These are phyloP conservation scores for Origma solitaria DNA, from an alignment of 2,113 vertebrate genomes.

Conservation along the genomic window DNA sequence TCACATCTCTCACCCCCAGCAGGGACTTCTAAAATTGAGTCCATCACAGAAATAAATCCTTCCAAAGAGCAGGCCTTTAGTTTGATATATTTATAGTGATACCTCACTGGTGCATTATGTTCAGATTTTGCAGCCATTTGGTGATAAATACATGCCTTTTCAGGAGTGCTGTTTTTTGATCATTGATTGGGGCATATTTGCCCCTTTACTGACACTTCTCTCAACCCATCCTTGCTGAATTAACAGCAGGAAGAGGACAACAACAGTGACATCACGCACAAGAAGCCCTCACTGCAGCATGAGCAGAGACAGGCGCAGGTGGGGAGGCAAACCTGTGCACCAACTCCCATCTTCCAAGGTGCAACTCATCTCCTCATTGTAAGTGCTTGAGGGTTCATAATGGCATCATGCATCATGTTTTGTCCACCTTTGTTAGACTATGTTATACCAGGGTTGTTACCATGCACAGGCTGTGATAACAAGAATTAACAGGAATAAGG, in stretches of 20 bases:
- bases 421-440: background rate
- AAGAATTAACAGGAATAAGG: background rate
- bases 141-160: background rate
- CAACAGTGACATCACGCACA: background rate
- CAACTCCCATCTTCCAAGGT: background rate
- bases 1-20: background rate
- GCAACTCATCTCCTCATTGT: background rate
- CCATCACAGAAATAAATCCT: background rate
- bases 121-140: background rate
- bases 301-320: background rate
- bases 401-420: background rate
- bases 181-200: background rate
- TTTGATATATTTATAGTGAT: background rate
- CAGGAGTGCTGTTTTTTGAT: background rate
- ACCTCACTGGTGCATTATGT: background rate
- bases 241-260: background rate
- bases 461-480: background rate
- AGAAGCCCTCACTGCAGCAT: background rate
- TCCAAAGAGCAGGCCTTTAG: background rate
- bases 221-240: background rate
- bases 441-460: background rate
- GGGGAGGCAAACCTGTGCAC: background rate
- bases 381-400: background rate
- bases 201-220: background rate
- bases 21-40: background rate